Percentiles rank a stretch among this genome's conserved stretches.
phyloP scores from a whole-genome alignment of 2,888 invertebrate genomes.

The Cerastis rubricosa region DNA sequence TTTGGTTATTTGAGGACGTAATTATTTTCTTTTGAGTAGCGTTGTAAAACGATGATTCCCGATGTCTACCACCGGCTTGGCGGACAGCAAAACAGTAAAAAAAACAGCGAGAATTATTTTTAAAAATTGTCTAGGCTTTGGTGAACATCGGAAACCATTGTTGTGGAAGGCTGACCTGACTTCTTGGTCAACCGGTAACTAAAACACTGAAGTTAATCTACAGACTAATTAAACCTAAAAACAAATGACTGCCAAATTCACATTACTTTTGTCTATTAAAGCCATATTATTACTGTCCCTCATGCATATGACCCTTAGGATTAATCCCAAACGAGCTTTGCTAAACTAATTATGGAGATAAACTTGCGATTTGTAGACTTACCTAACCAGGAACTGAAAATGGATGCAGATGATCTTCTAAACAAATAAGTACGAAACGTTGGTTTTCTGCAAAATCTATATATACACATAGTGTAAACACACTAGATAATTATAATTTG shows the following conservation, averaged over 20 bases:
- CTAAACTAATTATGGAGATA: conserved; percentile 15
- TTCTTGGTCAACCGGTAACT: not conserved
- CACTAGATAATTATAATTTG: not conserved
- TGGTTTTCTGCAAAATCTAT: not conserved
- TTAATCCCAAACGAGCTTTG: conserved; percentile 6
- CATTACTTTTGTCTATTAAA: conserved; percentile 16
- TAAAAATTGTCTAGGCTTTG: no score
- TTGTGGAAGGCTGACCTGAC: not conserved
- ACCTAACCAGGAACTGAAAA: not conserved
- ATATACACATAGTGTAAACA: not conserved
- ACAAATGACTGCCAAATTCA: no score
- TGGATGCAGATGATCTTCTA: not conserved
- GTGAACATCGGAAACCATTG: no score
- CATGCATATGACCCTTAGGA: not conserved
- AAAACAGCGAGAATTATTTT: no score
- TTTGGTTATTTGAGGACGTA: no score
- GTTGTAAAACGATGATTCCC: not conserved
- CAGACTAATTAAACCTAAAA: no score
- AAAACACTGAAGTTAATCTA: not conserved
- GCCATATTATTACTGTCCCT: conserved; percentile 13
- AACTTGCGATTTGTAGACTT: conserved; percentile 9
- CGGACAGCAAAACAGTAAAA: no score
- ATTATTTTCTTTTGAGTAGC: not conserved
- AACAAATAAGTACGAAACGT: not conserved
- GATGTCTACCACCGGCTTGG: no score